Conservation (phyloP, 2,797 vertebrate species). For the Lindbergichthys nudifrons region DNA sequence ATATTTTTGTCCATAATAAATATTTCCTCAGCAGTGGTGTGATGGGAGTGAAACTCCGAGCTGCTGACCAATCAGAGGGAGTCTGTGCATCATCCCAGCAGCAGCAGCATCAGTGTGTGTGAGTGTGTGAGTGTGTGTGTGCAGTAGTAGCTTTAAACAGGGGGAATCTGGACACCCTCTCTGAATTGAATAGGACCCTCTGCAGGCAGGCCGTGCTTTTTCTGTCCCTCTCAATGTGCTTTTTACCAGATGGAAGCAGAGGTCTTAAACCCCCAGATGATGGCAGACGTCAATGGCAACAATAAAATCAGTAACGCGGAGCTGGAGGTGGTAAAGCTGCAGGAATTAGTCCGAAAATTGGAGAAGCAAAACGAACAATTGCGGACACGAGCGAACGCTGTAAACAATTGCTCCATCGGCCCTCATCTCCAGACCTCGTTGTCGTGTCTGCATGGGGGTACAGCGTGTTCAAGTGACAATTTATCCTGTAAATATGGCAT, state of each 20-base stretch:
- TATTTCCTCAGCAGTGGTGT: constrained; percentile 66
- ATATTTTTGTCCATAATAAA: constrained; percentile 7
- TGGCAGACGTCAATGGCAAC: constrained; percentile 92
- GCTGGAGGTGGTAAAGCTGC: constrained; percentile 97
- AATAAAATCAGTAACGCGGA: constrained; percentile 89
- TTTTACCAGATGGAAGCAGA: constrained; percentile 85
- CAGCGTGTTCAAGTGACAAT: constrained; percentile 46
- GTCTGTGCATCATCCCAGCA: constrained; percentile 69
- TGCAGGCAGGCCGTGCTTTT: constrained; percentile 66
- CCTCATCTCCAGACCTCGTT: constrained; percentile 78
- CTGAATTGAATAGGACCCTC: constrained; percentile 63
- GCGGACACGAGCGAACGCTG: constrained; percentile 88
- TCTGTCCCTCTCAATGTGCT: constrained; percentile 67
- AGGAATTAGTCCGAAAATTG: constrained; percentile 94
- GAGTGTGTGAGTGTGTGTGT: constrained; percentile 2
- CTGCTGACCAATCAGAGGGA: constrained; percentile 75
- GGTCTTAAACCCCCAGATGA: constrained; percentile 86
- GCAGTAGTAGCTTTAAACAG: constrained; percentile 47
- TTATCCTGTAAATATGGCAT: constrained; percentile 76
- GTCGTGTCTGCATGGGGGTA: constrained; percentile 65
- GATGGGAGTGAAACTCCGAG: constrained; percentile 73
- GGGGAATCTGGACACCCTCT: constrained; percentile 70
- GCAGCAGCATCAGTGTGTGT: constrained; percentile 56
- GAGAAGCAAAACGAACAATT: constrained; percentile 96
- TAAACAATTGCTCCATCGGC: constrained; percentile 82